A percentile compares a stretch with the other conserved stretches of the same genome.
These are phyloP conservation scores for Otolemur garnettii DNA, from an alignment of 2,113 vertebrate species.

Conservation along the genomic window DNA sequence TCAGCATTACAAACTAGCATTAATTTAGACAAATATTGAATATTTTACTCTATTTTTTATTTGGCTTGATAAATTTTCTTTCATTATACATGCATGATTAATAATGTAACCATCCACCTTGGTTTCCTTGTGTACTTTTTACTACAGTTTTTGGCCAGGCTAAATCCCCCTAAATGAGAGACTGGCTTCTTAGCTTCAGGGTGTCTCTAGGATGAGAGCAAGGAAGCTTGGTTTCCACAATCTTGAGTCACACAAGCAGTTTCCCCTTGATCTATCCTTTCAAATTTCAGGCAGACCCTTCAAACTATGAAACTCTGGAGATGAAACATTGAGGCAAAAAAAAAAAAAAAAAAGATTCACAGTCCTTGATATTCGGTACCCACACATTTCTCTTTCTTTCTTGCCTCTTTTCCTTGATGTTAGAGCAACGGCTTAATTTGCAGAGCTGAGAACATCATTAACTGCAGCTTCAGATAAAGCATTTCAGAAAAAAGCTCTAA, in stretches of 20 bases:
- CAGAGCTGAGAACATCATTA: slow-evolving; percentile 67
- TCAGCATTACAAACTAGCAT: not conserved
- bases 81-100: not conserved
- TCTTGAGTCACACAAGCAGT: not conserved
- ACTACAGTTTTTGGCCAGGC: not conserved
- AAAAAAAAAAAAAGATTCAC: not conserved
- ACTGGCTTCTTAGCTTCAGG: not conserved
- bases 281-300: not conserved
- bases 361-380: not conserved
- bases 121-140: not conserved
- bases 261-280: slow-evolving; percentile 33
- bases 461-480: slow-evolving; percentile 45
- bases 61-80: slow-evolving; percentile 17
- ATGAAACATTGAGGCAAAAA: slow-evolving; percentile 35
- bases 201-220: not conserved
- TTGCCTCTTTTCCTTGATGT: not conserved
- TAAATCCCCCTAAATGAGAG: not conserved
- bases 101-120: not conserved
- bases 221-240: not conserved
- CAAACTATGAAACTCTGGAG: slow-evolving; percentile 39
- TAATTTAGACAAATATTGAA: not conserved
- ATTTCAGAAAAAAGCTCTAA: slow-evolving; percentile 67
- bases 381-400: not conserved
- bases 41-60: not conserved
- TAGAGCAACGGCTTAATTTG: slow-evolving; percentile 52